A percentile compares a stretch with the other conserved stretches of the same genome.
Conservation (phyloP, 2,888 invertebrate species). For the Gymnoscelis rufifasciata region DNA sequence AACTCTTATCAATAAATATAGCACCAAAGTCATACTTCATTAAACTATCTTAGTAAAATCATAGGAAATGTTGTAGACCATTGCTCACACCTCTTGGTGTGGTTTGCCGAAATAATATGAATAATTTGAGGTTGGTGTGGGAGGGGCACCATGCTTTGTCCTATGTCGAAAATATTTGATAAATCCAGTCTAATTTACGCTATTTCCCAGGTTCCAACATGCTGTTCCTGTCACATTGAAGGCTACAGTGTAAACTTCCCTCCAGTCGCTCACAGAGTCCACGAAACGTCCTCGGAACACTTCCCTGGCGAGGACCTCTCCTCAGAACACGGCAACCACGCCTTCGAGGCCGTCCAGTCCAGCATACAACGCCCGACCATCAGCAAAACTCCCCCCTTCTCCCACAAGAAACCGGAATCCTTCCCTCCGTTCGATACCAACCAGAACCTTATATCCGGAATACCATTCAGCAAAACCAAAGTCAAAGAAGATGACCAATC, state of each 20-base stretch:
- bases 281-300: constrained; percentile 70
- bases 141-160: too few relatives aligned
- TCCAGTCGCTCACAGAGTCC: constrained; percentile 77
- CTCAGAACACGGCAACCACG: constrained; percentile 66
- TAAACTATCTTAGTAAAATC: too few relatives aligned
- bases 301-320: constrained; percentile 79
- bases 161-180: too few relatives aligned
- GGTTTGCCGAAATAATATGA: too few relatives aligned
- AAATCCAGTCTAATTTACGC: too few relatives aligned
- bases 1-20: too few relatives aligned
- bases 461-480: constrained; percentile 47
- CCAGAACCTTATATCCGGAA: constrained; percentile 61
- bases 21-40: too few relatives aligned
- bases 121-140: too few relatives aligned
- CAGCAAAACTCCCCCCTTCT: constrained; percentile 55
- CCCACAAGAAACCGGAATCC: constrained; percentile 54
- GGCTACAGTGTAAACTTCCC: constrained; percentile 85
- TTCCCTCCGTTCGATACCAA: constrained; percentile 56
- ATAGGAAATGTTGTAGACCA: too few relatives aligned
- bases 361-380: constrained; percentile 53
- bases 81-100: too few relatives aligned
- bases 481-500: constrained; percentile 51
- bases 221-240: constrained; percentile 89
- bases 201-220: constrained; percentile 84
- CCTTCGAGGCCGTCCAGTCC: constrained; percentile 69